These are phyloP conservation scores for Drosophila peninsularis DNA, from an alignment of 2,888 invertebrate genomes.

Conservation along the genomic window DNA sequence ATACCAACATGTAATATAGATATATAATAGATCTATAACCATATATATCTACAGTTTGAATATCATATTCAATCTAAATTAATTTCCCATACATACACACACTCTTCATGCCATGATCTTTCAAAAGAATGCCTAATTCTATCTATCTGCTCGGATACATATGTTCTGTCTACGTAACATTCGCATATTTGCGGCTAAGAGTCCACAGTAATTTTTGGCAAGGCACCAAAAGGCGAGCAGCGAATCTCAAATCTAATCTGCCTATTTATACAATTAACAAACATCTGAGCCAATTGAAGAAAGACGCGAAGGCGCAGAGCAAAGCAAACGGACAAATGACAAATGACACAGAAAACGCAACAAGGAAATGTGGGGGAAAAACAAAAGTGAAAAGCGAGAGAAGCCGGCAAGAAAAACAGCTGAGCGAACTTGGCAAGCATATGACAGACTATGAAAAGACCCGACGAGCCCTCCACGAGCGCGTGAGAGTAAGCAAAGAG, in stretches of 20 bases:
- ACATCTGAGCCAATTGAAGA: slow-evolving; percentile 22
- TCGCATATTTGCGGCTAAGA: slow-evolving; percentile 30
- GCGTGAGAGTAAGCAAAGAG: background rate
- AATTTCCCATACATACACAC: background rate
- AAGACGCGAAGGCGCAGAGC: slow-evolving; percentile 43
- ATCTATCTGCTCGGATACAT: slow-evolving; percentile 16
- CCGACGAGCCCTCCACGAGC: slow-evolving; percentile 47
- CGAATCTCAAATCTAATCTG: slow-evolving; percentile 31
- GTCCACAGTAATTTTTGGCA: slow-evolving; percentile 54
- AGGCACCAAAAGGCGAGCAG: slow-evolving; percentile 26
- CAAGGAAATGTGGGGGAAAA: slow-evolving; percentile 22
- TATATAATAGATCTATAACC: background rate
- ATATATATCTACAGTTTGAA: background rate
- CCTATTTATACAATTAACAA: slow-evolving; percentile 50
- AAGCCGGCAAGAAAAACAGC: slow-evolving; percentile 56
- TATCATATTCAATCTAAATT: background rate
- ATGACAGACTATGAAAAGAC: slow-evolving; percentile 23
- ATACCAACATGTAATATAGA: background rate
- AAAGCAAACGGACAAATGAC: slow-evolving; percentile 46
- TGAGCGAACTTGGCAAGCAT: slow-evolving; percentile 55
- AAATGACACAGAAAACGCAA: slow-evolving; percentile 48
- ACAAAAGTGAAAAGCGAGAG: slow-evolving; percentile 20
- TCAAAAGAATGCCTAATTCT: slow-evolving; percentile 1
- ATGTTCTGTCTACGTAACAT: slow-evolving; percentile 41
- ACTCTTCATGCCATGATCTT: slow-evolving; percentile 6